phyloP scores from a whole-genome alignment of 2,797 vertebrate genomes.

The Dendrocincla tyrannina region DNA sequence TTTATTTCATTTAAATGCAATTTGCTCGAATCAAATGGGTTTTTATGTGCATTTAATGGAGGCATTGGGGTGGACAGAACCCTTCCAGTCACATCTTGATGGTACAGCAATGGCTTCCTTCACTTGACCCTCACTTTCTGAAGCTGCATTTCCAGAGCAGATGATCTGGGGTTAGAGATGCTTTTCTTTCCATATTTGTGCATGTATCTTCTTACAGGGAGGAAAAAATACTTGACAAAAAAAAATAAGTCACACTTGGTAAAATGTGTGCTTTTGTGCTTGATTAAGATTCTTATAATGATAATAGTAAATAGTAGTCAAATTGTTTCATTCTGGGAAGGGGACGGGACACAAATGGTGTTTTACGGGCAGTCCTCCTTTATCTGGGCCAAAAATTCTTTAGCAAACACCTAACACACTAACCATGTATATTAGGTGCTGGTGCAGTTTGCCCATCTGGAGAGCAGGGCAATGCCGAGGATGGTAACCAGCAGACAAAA shows the following conservation, averaged over 20 bases:
- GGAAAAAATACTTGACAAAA: not conserved
- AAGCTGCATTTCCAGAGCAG: not conserved
- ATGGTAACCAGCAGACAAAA: not conserved
- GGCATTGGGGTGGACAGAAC: not conserved
- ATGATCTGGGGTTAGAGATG: not conserved
- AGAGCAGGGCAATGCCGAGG: not conserved
- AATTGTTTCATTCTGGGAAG: not conserved
- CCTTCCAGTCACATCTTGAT: not conserved
- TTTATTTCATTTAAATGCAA: not conserved
- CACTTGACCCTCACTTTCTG: not conserved
- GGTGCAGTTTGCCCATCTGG: not conserved
- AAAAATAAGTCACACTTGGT: not conserved
- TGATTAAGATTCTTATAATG: not conserved
- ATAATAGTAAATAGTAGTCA: not conserved
- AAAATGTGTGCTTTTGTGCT: not conserved
- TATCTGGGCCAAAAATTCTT: not conserved
- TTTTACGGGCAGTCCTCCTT: not conserved
- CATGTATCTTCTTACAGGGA: not conserved
- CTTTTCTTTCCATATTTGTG: not conserved
- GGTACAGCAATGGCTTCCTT: not conserved
- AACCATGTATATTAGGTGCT: not conserved
- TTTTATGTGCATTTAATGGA: not conserved
- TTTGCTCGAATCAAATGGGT: not conserved
- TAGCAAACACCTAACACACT: not conserved
- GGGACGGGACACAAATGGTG: not conserved